Base-by-base conservation (phyloP, 2,888 invertebrate species). In the Hedya salicella region DNA sequence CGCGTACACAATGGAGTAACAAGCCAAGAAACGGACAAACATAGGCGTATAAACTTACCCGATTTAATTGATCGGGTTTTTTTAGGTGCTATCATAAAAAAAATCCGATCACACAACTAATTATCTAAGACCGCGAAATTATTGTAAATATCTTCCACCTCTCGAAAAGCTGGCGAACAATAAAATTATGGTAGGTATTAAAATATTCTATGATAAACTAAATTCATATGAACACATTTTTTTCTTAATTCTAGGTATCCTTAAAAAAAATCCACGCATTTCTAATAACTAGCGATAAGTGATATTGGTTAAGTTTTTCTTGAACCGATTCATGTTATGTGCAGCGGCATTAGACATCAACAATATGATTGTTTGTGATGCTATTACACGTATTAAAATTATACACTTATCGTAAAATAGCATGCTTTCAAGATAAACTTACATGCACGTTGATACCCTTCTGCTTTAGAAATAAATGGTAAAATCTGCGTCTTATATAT, bases 201-300 rank as follows among this genome's bases (percentile, higher is more conserved):
- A 86, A 81, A 86, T 85, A 83, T 72, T 82, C 86, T 91, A 90
- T 85, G 79, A 86, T 85, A 74, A 73, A 89, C 89, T 89, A 91
- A 90, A 89, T 89, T 90, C 85, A 89, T 90, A 91, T 91, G 91
- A 91, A 91, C 91, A 91, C 91, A 91, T 91, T 87, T 89, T 54
- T 39, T 89, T 78, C 89, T 90, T 90, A 91, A 75, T 69, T 68
- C 88, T 89, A 91, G 80, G n/a, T n/a, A n/a, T 83, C 88, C 87
- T 85, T 85, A 83, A 81, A 75, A 81, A 82, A 81, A 74, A 78
- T 80, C 82, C 83, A 89, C 87, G 85, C 85, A 83, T 78, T 80
- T 71, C 81, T 86, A 83, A 79, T 77, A 77, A 77, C 80, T 82
- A 86, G 75, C 73, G 36, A 60, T 39, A 49, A 36, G 73, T 79